These are phyloP conservation scores for Lophius piscatorius DNA, from an alignment of 2,113 vertebrate genomes.

Conservation along the genomic window DNA sequence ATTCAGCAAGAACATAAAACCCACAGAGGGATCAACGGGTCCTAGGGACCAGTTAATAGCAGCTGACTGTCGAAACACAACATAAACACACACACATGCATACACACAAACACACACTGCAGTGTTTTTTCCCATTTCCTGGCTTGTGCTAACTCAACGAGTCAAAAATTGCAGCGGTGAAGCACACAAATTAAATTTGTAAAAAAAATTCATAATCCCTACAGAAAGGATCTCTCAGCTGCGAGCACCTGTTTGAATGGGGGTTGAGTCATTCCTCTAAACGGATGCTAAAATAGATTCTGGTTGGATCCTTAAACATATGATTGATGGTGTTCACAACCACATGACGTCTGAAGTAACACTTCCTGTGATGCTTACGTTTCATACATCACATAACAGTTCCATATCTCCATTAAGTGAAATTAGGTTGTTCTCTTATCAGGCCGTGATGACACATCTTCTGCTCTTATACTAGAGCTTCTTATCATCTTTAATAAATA, in stretches of 20 bases:
- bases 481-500: background rate
- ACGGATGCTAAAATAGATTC: constrained; percentile 19
- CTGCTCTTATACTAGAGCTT: background rate
- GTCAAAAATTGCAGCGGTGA: no score
- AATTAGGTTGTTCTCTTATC: constrained; percentile 1
- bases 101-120: background rate
- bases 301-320: background rate
- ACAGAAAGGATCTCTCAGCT: constrained; percentile 19
- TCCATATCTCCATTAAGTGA: background rate
- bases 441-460: background rate
- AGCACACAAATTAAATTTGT: no score
- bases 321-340: constrained; percentile 14
- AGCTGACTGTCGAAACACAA: constrained; percentile 11
- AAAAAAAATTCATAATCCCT: no score
- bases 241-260: background rate
- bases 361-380: background rate
- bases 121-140: background rate
- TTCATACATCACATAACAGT: background rate
- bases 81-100: background rate
- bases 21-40: constrained; percentile 17
- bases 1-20: constrained; percentile 58
- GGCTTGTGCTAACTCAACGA: background rate
- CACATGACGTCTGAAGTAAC: constrained; percentile 1
- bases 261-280: constrained; percentile 21
- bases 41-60: constrained; percentile 16